Evolutionary conservation across 1,140 invertebrate genomes (phyloP).

Genomic region (Drosophila lacteicornis): DNA sequence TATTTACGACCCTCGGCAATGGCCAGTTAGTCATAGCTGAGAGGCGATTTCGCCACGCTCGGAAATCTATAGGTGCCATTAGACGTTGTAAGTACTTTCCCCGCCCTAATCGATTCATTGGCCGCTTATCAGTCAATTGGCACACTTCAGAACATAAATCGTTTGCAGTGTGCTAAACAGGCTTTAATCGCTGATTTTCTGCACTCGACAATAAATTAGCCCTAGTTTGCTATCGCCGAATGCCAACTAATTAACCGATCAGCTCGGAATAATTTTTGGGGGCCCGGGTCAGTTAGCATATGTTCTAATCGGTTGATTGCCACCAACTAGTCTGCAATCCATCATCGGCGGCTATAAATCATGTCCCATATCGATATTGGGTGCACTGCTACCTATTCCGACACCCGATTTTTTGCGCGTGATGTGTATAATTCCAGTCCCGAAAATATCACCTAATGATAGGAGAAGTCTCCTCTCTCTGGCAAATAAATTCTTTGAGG

Average conservation of each 20-base stretch:
- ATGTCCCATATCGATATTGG: conserved; percentile 49
- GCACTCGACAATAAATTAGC: conserved; percentile 54
- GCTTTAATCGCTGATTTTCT: conserved; percentile 70
- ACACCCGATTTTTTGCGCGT: conserved; percentile 41
- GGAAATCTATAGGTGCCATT: conserved; percentile 7
- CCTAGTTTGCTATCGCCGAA: conserved; percentile 11
- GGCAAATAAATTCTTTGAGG: background rate
- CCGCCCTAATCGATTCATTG: conserved; percentile 28
- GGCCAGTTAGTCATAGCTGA: conserved; percentile 47
- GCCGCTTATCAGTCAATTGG: conserved; percentile 63
- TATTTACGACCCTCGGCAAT: conserved; percentile 23
- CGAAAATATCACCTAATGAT: conserved; percentile 20
- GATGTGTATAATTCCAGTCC: conserved; percentile 38
- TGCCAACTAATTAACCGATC: conserved; percentile 31
- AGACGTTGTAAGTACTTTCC: conserved; percentile 44
- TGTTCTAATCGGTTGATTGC: conserved; percentile 68
- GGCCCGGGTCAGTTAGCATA: conserved; percentile 43
- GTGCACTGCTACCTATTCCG: conserved; percentile 26
- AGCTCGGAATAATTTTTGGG: conserved; percentile 3
- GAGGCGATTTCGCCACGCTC: conserved; percentile 43
- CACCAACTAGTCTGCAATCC: conserved; percentile 55
- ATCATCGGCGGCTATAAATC: conserved; percentile 69
- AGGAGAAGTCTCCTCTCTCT: background rate
- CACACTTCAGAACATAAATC: conserved; percentile 66
- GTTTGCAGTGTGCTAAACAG: conserved; percentile 37